phyloP scores from a whole-genome alignment of 2,888 invertebrate species.

The Tinea semifulvella region DNA sequence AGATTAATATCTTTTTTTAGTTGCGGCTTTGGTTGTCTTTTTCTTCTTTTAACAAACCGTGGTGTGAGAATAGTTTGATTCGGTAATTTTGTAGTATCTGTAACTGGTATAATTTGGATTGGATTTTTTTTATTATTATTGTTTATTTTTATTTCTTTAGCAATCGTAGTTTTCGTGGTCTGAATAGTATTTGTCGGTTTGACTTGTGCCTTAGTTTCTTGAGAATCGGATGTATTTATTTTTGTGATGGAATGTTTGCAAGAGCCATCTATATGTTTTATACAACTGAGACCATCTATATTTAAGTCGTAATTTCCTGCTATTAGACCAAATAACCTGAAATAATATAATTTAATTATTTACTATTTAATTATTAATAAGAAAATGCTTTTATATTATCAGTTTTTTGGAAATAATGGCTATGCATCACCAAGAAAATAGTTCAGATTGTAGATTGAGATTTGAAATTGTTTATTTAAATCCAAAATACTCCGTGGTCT shows the following conservation, averaged over 20 bases:
- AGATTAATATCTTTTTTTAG: background rate
- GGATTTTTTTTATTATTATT: no score
- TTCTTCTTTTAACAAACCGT: background rate
- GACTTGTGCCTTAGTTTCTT: background rate
- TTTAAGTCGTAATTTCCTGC: background rate
- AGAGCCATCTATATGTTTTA: background rate
- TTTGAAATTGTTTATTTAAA: no score
- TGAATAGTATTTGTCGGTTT: no score
- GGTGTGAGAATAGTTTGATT: no score
- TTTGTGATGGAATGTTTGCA: background rate
- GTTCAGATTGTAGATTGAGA: no score
- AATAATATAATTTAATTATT: background rate
- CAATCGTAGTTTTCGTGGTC: no score
- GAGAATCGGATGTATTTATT: background rate
- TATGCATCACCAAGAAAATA: no score
- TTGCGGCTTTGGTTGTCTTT: background rate
- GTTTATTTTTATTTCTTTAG: background rate
- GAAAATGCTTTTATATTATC: background rate
- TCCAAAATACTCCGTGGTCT: no score
- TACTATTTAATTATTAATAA: background rate
- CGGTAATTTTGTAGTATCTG: no score
- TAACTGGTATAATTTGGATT: no score
- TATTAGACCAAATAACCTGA: slow-evolving; percentile 5
- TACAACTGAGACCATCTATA: background rate
- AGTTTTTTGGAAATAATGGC: no score